Evolutionary conservation across 2,797 vertebrate genomes (phyloP).

Genomic region (Gymnothorax reevesii): DNA sequence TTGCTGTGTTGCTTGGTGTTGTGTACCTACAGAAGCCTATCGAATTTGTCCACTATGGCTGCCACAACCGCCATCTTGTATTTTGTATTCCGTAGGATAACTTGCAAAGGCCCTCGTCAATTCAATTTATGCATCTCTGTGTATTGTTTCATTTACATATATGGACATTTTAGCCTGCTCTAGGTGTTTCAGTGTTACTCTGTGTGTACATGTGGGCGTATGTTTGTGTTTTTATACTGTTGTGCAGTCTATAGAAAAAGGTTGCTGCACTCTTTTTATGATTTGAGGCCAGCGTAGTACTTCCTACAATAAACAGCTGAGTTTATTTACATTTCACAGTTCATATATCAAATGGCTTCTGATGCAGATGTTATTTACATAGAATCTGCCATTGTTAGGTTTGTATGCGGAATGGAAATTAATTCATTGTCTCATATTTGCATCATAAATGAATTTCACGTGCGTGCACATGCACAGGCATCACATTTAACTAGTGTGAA

Average conservation of each 20-base stretch:
- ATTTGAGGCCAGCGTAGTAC: neutral
- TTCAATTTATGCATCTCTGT: too few relatives aligned
- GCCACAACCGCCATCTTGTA: too few relatives aligned
- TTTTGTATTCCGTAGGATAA: too few relatives aligned
- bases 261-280: neutral
- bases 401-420: neutral
- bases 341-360: neutral
- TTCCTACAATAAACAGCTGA: too few relatives aligned
- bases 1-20: too few relatives aligned
- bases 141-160: too few relatives aligned
- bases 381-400: neutral
- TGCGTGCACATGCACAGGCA: neutral
- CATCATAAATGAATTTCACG: neutral
- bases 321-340: neutral
- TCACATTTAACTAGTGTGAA: neutral
- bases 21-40: too few relatives aligned
- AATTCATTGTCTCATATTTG: neutral
- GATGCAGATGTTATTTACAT: neutral
- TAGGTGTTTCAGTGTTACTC: conserved; percentile 22
- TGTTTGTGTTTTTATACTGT: neutral
- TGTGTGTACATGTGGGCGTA: conserved; percentile 10
- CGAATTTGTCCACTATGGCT: too few relatives aligned
- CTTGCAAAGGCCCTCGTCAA: too few relatives aligned
- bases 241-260: neutral
- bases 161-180: neutral